Base-by-base conservation (phyloP, 2,797 vertebrate genomes). In the Cirrhinus molitorella region DNA sequence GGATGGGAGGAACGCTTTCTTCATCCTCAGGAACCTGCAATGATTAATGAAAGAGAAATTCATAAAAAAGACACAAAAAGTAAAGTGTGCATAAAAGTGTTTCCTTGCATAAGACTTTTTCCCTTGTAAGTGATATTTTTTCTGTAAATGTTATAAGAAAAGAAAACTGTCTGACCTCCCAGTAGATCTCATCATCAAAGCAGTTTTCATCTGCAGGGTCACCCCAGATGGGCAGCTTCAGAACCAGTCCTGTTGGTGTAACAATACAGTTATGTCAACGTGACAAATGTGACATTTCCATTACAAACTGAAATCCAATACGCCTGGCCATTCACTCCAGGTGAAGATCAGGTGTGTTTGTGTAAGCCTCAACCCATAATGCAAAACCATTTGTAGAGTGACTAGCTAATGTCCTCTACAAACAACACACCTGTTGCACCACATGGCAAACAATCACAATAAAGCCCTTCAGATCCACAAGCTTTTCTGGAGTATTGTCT, bases 201-300 rank as follows among this genome's bases (percentile, higher is more conserved):
- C 98, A 99, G 88, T 95, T 96, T 88, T 98, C 96, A 77, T 97
- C 96, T 0, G 96, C 91, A 0, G 96, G 87, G 67, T 98, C 97
- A 3, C 97, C 97, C 97, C 97, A 99, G 83, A 99, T 86, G 0
- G 98, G 97, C 68, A 99, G 87, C 90, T 96, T 97, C 88, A 99
- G 91, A 85, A 99, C 95, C 82, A 93, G 88, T 14, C 98, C 98
- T 99, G 86, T 28, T 76, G 83, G n/a, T 77, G 67, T 11, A 88
- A 68, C 5, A 85, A 70, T 49, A n/a, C 49, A 45, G 21, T 25
- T 61, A 28, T n/a, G 40, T 85, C 55, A 75, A 40, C 21, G 65
- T 63, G 6, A 28, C n/a, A 80, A 59, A 65, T 23, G 47, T 67
- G 37, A 23, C 43, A 49, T 28, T 37, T 77, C 37, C 78, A 67